Percentiles rank a stretch among this genome's conserved stretches.
Evolutionary conservation across 2,113 vertebrate species (phyloP).

Genomic region (Microcebus tavaratra): DNA sequence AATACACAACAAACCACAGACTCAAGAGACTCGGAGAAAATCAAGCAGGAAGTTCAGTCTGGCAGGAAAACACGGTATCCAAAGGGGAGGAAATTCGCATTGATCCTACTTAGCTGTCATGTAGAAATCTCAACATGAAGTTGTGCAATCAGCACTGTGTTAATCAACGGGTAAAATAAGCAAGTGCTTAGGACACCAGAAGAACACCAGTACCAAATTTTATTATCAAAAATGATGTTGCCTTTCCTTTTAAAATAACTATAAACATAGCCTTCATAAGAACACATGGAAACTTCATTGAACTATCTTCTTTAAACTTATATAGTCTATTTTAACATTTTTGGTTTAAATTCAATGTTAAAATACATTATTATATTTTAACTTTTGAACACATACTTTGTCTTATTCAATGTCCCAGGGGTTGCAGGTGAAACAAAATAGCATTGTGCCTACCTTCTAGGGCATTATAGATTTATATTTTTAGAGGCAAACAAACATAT

Average conservation of each 20-base stretch:
- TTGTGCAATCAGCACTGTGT: background rate
- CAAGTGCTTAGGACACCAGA: too few relatives aligned
- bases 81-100: background rate
- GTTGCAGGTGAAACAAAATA: background rate
- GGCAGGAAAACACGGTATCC: background rate
- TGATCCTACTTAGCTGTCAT: background rate
- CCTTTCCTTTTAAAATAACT: background rate
- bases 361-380: background rate
- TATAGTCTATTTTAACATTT: background rate
- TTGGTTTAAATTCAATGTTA: background rate
- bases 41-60: background rate
- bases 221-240: background rate
- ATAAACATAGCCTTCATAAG: background rate
- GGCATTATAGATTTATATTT: background rate
- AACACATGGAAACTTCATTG: background rate
- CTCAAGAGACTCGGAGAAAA: background rate
- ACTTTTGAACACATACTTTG: background rate
- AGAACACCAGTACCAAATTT: background rate
- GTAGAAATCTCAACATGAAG: background rate
- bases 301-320: background rate
- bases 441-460: background rate
- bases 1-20: background rate
- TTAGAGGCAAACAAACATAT: background rate
- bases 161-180: background rate
- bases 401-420: background rate